Evolutionary conservation across 2,888 invertebrate genomes (phyloP), one percentile per base, ranked within the genome.

Genomic region (Luperina nickerlii): DNA sequence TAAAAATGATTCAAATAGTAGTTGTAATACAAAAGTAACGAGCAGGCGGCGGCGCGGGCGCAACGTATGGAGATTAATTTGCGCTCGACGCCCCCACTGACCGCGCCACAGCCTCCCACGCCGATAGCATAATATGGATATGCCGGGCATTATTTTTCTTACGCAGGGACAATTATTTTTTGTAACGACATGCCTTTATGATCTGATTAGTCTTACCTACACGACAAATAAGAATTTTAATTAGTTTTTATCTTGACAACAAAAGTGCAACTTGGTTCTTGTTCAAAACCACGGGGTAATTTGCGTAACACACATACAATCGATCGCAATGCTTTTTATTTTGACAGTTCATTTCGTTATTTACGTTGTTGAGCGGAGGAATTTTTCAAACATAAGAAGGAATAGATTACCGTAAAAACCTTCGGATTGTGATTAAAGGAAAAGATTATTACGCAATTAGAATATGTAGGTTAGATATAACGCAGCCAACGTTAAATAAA

Each of bases 1-100:
- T 87, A 88, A 84, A 87, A 86, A 88, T 89, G 75, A 87, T 87
- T 86, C 86, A 87, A 88, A 88, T 91, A 85, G 88, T 78, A 85
- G 74, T 77, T 65, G 81, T 87, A 87, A 88, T 90, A 88, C 88
- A 88, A 85, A 84, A 89, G 88, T 91, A 92, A 92, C 92, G 91
- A 91, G 91, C 86, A 82, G 79, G 79, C 71, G 82, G 78, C 82
- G 80, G 87, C 87, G 89, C 84, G 81, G 75, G 90, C 91, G 91
- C 91, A 93, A 93, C 92, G 93, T 95, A 94, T 94, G 94, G 94
- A 94, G 95, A 95, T 95, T 95, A 95, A 95, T 95, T 95, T 95
- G 94, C 94, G 91, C 94, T 94, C 93, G 91, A 92, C 94, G 90
- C 91, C 92, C 92, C 92, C 91, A 86, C 91, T 93, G 90, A 91